Percentiles rank a stretch among this genome's conserved stretches.
phyloP scores from a whole-genome alignment of 2,797 vertebrate genomes.

The Eptatretus atami region DNA sequence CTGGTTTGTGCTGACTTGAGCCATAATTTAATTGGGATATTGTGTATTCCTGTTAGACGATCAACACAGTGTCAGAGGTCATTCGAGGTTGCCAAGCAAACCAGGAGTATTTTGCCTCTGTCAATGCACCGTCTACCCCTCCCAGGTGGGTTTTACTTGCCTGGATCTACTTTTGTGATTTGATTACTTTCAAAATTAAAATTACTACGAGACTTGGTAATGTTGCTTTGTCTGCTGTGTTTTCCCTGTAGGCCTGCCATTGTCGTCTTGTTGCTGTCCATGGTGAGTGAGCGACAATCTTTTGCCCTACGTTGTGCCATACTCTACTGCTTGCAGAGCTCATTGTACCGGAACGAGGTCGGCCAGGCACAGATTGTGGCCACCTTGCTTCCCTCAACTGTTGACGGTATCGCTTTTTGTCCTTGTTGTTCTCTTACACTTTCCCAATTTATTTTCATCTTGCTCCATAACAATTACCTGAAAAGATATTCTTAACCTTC shows the following conservation, averaged over 20 bases:
- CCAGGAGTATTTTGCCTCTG: constrained; percentile 92
- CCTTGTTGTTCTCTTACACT: not conserved
- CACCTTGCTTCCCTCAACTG: constrained; percentile 72
- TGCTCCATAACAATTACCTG: too few species aligned
- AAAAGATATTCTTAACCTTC: too few species aligned
- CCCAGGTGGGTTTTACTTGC: constrained; percentile 28
- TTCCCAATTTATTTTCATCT: too few species aligned
- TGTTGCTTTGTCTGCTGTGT: not conserved
- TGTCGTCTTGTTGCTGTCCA: constrained; percentile 89
- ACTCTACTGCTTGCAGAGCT: constrained; percentile 95
- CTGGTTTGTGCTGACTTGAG: too few species aligned
- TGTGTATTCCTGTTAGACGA: constrained; percentile 28
- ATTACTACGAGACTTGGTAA: not conserved
- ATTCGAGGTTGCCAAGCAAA: constrained; percentile 80
- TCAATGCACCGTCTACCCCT: constrained; percentile 82
- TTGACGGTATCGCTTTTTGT: constrained; percentile 32
- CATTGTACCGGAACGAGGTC: constrained; percentile 82
- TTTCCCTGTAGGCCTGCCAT: constrained; percentile 39
- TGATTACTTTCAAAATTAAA: not conserved
- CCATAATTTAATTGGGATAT: too few species aligned
- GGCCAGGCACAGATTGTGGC: constrained; percentile 85
- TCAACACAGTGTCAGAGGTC: constrained; percentile 92
- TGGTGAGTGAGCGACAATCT: constrained; percentile 86
- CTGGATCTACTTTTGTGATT: not conserved
- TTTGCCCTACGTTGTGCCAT: constrained; percentile 88